Evolutionary conservation across 2,888 invertebrate species (phyloP), one percentile per base, ranked within the genome.

Genomic region (Litoditis marina): DNA sequence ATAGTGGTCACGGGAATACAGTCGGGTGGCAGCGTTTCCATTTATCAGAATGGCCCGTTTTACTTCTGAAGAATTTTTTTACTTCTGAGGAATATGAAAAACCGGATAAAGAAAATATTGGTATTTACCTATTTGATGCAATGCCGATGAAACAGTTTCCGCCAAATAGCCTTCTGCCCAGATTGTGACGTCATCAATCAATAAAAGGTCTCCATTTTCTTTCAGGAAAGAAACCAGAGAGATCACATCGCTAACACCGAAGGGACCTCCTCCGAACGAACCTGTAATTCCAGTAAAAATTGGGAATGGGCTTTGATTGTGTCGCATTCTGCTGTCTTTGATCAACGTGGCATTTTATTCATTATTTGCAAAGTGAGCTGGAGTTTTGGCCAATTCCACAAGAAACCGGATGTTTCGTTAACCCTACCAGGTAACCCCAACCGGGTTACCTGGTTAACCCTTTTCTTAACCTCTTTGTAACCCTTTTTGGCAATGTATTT

Each of bases 161-260:
- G 65, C 65, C 16, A 61, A 16, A 19, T 44, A 46, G 27, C 47
- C 61, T 25, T 61, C 60, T 7, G 51, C 56, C 57, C 60, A 61
- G 3, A 61, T 31, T 25, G 65, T 65, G 30, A 65, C 52, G 25
- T 47, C 28, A 22, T 39, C 65, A 16, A 65, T 36, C 0, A 39
- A 7, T 2, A 65, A 39, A 16, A 34, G 19, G 4, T 65, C 61
- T 2, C 30, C 2, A 25, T 60, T 60, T 2, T 39, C 31, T 4
- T 32, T 31, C 28, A 65, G 44, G 42, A 65, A 65, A 13, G 28
- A 8, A 28, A 65, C 25, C 1, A 65, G 25, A 8, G 60, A 47
- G 13, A 50, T 22, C n/a, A 65, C 47, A 34, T 65, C 65, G 44
- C 60, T 60, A 2, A 52, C 56, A 25, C 32, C 36, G 36, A 56